Conservation (phyloP, 2,888 invertebrate genomes). For the Drosophila nigricruria region DNA sequence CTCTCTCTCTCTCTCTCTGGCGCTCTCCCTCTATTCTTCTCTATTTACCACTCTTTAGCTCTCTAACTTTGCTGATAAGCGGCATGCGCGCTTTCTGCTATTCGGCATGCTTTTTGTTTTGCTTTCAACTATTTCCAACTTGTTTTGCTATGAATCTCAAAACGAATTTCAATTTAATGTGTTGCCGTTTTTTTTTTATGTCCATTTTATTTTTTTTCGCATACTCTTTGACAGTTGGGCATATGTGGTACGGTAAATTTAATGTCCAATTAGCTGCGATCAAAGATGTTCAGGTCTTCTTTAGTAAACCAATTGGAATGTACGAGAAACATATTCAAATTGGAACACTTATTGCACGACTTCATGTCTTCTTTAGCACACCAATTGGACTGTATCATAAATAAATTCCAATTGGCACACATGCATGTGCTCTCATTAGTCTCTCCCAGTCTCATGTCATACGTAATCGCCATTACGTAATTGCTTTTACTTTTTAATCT, state of each 20-base stretch:
- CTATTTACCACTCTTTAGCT: constrained; percentile 16
- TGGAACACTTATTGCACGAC: not conserved
- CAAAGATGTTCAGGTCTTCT: not conserved
- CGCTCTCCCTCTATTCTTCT: not conserved
- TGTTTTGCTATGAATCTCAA: constrained; percentile 8
- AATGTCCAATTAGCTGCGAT: not conserved
- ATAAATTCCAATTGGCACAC: not conserved
- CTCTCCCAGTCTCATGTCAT: not conserved
- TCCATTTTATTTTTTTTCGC: not conserved
- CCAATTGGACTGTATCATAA: not conserved
- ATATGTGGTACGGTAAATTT: not conserved
- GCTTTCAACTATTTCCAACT: constrained; percentile 32
- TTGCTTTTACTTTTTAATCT: not conserved
- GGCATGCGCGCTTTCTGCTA: constrained; percentile 43
- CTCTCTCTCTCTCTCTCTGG: not conserved
- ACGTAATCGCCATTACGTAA: not conserved
- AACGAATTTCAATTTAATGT: constrained; percentile 12
- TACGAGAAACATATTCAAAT: not conserved
- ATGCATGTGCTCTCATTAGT: not conserved
- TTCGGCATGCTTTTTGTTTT: constrained; percentile 24
- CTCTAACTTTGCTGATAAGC: constrained; percentile 48
- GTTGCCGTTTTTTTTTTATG: not conserved
- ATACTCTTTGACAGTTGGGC: constrained; percentile 2
- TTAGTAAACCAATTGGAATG: not conserved
- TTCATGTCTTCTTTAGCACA: not conserved